phyloP scores from a whole-genome alignment of 2,113 vertebrate genomes.

The Dasyornis broadbenti region DNA sequence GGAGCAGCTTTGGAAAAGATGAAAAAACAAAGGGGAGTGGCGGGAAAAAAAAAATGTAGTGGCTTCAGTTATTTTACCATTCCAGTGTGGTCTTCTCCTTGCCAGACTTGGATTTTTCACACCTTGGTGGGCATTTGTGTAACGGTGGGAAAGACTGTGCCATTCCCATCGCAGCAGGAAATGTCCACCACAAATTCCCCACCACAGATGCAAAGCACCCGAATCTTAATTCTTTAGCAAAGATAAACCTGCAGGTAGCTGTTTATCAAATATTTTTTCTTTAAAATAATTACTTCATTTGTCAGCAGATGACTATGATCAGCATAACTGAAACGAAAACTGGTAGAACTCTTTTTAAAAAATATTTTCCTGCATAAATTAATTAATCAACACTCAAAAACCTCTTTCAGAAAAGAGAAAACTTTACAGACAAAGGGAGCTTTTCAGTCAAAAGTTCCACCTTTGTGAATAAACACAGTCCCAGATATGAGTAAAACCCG shows the following conservation, averaged over 20 bases:
- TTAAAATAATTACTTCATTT: not conserved
- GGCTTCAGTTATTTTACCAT: not conserved
- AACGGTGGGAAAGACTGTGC: not conserved
- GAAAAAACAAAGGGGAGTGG: not conserved
- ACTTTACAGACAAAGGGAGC: not conserved
- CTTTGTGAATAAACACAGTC: not conserved
- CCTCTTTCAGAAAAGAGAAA: not conserved
- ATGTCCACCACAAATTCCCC: not conserved
- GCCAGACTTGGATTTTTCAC: not conserved
- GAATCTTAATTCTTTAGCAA: not conserved
- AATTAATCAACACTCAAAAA: not conserved
- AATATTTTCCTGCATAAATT: not conserved
- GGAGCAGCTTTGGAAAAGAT: not conserved
- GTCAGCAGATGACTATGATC: not conserved
- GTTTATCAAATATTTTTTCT: not conserved
- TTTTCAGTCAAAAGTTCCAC: not conserved
- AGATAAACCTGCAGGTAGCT: not conserved
- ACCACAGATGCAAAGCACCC: fast-evolving
- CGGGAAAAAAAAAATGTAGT: not conserved
- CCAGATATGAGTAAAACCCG: not conserved
- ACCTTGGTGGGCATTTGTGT: not conserved
- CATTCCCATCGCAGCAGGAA: not conserved
- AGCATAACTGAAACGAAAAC: not conserved
- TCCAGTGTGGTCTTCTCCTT: not conserved
- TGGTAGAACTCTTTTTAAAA: fast-evolving